These are phyloP conservation scores for Drosophila sturtevanti DNA, from an alignment of 1,140 invertebrate genomes.

Conservation along the genomic window DNA sequence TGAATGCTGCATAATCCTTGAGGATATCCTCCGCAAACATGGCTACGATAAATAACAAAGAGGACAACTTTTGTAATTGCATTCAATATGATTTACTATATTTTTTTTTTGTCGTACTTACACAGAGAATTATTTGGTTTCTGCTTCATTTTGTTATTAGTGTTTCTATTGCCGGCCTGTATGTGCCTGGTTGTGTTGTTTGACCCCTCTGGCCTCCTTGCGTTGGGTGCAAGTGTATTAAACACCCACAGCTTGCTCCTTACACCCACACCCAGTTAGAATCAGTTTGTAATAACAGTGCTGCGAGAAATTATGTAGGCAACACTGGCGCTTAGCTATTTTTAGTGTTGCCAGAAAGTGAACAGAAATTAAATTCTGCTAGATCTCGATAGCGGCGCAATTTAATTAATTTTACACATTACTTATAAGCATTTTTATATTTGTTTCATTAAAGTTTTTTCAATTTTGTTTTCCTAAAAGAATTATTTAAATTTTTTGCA, in stretches of 20 bases:
- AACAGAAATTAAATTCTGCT: no score
- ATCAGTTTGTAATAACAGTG: not conserved
- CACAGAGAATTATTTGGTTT: slow-evolving; percentile 3
- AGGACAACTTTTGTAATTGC: not conserved
- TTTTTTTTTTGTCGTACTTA: not conserved
- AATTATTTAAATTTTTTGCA: no score
- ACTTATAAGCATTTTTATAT: no score
- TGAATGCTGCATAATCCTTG: slow-evolving; percentile 66
- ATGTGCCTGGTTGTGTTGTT: not conserved
- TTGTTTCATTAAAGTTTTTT: no score
- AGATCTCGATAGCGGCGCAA: no score
- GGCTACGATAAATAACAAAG: slow-evolving; percentile 31
- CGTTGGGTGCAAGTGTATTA: not conserved
- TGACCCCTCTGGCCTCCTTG: not conserved
- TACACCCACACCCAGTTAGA: not conserved
- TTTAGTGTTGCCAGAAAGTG: not conserved
- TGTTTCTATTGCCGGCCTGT: not conserved
- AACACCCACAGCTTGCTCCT: not conserved
- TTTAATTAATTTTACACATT: no score
- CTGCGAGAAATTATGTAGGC: not conserved
- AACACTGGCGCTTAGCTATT: not conserved
- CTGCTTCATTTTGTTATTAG: not conserved
- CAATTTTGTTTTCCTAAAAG: no score
- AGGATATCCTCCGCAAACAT: slow-evolving; percentile 76
- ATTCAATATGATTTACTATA: not conserved